Conservation (phyloP, 2,797 vertebrate genomes). For the Dermochelys coriacea region DNA sequence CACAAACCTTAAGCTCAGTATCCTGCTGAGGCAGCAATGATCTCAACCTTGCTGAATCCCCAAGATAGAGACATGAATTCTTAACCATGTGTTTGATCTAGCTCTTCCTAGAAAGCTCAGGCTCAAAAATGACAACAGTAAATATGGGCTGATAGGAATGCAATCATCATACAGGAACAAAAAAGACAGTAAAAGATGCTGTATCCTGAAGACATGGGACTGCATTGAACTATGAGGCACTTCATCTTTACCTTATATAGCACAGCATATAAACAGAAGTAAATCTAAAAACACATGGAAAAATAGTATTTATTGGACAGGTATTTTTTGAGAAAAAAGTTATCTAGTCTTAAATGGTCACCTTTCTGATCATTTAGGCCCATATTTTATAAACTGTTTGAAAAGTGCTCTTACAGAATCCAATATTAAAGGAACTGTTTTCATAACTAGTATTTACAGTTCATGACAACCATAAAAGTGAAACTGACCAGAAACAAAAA, state of each 20-base stretch:
- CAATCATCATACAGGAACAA: background rate
- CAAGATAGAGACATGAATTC: background rate
- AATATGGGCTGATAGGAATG: background rate
- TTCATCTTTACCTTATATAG: conserved; percentile 5
- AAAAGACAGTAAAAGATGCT: background rate
- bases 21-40: background rate
- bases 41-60: background rate
- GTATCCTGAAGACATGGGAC: conserved; percentile 6
- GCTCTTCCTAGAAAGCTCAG: background rate
- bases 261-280: background rate
- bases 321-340: background rate
- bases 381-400: background rate
- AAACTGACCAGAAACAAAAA: background rate
- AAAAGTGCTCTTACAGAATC: background rate
- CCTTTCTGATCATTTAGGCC: background rate
- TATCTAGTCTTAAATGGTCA: background rate
- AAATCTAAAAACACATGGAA: background rate
- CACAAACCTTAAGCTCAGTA: background rate
- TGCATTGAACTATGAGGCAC: background rate
- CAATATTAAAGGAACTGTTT: background rate
- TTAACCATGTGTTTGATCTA: background rate
- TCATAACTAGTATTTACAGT: background rate
- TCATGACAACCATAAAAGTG: background rate
- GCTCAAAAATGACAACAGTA: background rate
- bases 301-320: background rate